Conservation (phyloP, 2,797 vertebrate genomes). For the Anguilla pacifica region DNA sequence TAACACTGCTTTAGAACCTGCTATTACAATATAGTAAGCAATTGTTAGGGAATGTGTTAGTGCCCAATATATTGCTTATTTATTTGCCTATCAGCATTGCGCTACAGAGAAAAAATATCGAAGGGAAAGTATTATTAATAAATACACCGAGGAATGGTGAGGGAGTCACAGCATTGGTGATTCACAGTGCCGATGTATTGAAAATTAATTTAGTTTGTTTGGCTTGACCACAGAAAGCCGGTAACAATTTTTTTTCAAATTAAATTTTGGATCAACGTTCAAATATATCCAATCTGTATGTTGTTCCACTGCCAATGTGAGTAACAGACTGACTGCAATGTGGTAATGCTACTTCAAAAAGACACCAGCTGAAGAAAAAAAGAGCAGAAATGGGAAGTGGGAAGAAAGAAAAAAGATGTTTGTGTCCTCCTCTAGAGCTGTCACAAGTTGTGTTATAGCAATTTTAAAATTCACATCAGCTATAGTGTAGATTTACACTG, state of each 20-base stretch:
- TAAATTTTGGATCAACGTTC: background rate
- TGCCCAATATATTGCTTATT: background rate
- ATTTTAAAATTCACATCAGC: slow-evolving; percentile 40
- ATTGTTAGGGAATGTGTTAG: background rate
- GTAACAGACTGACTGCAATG: background rate
- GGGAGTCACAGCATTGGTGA: slow-evolving; percentile 36
- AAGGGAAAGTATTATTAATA: slow-evolving; percentile 17
- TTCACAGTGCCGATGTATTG: slow-evolving; percentile 45
- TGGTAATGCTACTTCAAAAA: slow-evolving; percentile 30
- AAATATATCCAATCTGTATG: background rate
- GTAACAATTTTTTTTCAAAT: background rate
- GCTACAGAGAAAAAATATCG: slow-evolving; percentile 6
- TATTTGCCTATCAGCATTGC: background rate
- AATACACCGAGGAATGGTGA: slow-evolving; percentile 12
- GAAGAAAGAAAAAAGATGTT: background rate
- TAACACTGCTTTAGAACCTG: background rate
- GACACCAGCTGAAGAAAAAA: slow-evolving; percentile 13
- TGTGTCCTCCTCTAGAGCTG: slow-evolving; percentile 17
- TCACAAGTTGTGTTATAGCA: slow-evolving; percentile 47
- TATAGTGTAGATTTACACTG: background rate
- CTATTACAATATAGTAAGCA: background rate
- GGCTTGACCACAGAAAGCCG: slow-evolving; percentile 21
- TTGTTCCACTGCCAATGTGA: background rate
- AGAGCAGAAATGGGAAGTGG: background rate
- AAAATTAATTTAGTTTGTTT: slow-evolving; percentile 23